These are phyloP conservation scores for Enteromius trimaculatus DNA, from an alignment of 2,797 vertebrate genomes.

Conservation along the genomic window DNA sequence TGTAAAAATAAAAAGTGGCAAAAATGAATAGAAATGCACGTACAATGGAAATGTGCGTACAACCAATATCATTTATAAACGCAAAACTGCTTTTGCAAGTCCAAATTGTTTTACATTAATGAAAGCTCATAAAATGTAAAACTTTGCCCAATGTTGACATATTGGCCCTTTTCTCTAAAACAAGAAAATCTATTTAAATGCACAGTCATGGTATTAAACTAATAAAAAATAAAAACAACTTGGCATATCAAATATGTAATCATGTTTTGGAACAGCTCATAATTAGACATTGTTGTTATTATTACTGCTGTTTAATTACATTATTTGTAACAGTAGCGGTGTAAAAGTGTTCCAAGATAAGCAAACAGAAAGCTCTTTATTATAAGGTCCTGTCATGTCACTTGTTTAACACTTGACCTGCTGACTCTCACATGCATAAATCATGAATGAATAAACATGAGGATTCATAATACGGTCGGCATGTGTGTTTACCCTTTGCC, in stretches of 20 bases:
- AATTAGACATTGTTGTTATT: background rate
- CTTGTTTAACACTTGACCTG: conserved; percentile 42
- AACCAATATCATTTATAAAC: too few relatives aligned
- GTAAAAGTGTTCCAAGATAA: background rate
- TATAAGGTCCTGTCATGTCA: conserved; percentile 1
- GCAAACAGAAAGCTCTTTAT: background rate
- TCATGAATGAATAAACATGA: conserved; percentile 34
- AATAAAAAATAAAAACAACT: background rate
- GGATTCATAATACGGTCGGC: conserved; percentile 11
- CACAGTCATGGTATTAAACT: background rate
- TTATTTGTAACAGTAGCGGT: background rate
- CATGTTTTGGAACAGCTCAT: background rate
- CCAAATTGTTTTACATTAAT: background rate
- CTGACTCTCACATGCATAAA: conserved; percentile 29
- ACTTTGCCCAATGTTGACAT: background rate
- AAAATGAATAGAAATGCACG: background rate
- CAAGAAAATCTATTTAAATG: background rate
- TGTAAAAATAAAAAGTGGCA: background rate
- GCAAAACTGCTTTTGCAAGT: background rate
- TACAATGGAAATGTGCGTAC: too few relatives aligned
- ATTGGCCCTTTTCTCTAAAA: background rate
- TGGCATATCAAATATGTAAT: background rate
- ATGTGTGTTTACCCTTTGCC: conserved; percentile 29
- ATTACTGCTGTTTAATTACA: background rate
- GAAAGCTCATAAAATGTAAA: background rate